A percentile compares a stretch with the other conserved stretches of the same genome.
These are phyloP conservation scores for Phalacrocorax pelagicus DNA, from an alignment of 2,113 vertebrate genomes.

Conservation along the genomic window DNA sequence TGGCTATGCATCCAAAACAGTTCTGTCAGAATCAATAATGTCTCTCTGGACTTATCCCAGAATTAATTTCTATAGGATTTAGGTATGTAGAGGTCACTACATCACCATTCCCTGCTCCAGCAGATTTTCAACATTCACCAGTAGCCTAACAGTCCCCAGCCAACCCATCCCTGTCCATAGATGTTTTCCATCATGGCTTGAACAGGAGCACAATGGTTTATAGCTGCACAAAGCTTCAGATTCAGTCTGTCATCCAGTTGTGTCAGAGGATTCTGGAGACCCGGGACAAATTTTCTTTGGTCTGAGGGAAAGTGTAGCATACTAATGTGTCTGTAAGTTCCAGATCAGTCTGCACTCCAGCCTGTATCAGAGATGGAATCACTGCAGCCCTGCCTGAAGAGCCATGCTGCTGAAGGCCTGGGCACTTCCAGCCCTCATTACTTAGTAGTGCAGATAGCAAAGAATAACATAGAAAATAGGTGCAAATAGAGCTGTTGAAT, in stretches of 20 bases:
- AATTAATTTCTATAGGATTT: not conserved
- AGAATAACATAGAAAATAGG: not conserved
- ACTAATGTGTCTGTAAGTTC: not conserved
- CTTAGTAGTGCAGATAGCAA: not conserved
- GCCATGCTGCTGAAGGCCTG: not conserved
- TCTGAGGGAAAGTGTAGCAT: accelerated
- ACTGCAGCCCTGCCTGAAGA: not conserved
- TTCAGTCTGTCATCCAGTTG: not conserved
- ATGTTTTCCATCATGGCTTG: not conserved
- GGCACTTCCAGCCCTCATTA: not conserved
- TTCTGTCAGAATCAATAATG: not conserved
- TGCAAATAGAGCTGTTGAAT: conserved; percentile 6
- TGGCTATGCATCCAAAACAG: not conserved
- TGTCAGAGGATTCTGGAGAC: not conserved
- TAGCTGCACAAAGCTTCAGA: not conserved
- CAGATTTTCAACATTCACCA: not conserved
- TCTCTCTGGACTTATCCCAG: not conserved
- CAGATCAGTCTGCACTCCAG: not conserved
- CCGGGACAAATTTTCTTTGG: not conserved
- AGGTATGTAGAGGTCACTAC: not conserved
- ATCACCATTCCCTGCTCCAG: not conserved
- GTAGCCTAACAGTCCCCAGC: not conserved
- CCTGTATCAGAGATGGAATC: not conserved
- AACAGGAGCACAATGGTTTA: not conserved
- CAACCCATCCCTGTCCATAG: accelerated